Conservation (phyloP, 2,888 invertebrate species). For the Tupiocoris notatus region DNA sequence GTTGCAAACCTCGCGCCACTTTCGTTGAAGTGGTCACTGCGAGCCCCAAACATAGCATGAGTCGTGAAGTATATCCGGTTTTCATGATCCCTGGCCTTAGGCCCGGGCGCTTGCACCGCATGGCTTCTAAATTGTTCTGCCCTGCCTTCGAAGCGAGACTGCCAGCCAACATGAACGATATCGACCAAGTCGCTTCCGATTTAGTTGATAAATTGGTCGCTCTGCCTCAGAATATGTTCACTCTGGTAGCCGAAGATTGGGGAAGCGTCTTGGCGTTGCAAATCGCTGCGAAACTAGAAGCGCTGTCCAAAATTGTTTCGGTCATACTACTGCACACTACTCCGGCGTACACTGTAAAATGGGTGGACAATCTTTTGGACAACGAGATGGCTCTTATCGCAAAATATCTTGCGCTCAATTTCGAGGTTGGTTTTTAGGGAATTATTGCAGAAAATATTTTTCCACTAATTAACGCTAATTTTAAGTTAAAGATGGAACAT, state of each 20-base stretch:
- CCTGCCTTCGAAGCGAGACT: conserved; percentile 45
- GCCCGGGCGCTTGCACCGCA: conserved; percentile 35
- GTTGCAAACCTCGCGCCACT: not conserved
- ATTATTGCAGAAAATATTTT: too few relatives aligned
- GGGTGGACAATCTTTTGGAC: conserved; percentile 5
- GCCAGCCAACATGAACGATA: conserved; percentile 26
- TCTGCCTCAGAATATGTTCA: conserved; percentile 40
- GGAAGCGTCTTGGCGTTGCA: conserved; percentile 62
- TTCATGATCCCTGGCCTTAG: conserved; percentile 46
- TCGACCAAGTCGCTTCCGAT: conserved; percentile 38
- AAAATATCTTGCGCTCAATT: conserved; percentile 15
- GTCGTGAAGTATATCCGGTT: conserved; percentile 41
- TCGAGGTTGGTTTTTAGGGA: conserved; percentile 10
- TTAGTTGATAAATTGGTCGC: conserved; percentile 28
- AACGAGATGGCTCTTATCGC: conserved; percentile 16
- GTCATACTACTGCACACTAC: conserved; percentile 48
- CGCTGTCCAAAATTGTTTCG: conserved; percentile 45
- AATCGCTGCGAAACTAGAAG: conserved; percentile 52
- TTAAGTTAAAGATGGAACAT: too few relatives aligned
- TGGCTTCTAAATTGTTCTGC: conserved; percentile 40
- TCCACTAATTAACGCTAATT: too few relatives aligned
- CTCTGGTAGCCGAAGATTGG: conserved; percentile 61
- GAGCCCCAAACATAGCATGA: conserved; percentile 20
- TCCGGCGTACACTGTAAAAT: conserved; percentile 25
- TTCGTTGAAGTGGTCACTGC: conserved; percentile 40